phyloP scores from a whole-genome alignment of 2,113 vertebrate species.

The Atlantisia rogersi region DNA sequence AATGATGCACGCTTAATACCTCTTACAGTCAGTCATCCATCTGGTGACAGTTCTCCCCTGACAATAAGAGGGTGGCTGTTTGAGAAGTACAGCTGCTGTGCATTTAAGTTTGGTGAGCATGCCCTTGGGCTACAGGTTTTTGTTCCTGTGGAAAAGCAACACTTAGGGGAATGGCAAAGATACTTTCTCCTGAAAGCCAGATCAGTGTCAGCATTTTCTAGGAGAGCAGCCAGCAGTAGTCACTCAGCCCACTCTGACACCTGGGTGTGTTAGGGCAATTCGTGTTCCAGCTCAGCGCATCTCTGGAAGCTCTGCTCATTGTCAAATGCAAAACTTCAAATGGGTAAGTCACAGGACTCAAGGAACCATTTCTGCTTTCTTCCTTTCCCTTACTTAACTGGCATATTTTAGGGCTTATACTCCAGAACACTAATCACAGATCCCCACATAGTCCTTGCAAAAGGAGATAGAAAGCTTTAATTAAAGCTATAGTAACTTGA shows the following conservation, averaged over 20 bases:
- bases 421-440: neutral
- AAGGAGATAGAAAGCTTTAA: neutral
- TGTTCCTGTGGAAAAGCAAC: neutral
- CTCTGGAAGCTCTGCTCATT: neutral
- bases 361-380: neutral
- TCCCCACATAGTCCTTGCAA: neutral
- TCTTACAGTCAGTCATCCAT: neutral
- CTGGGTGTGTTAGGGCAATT: neutral
- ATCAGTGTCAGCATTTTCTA: neutral
- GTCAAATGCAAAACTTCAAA: neutral
- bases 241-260: neutral
- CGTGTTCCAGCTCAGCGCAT: neutral
- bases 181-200: neutral
- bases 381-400: neutral
- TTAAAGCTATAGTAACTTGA: neutral
- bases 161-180: rapidly evolving
- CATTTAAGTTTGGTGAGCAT: neutral
- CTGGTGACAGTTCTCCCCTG: neutral
- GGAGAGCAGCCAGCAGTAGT: neutral
- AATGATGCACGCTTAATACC: neutral
- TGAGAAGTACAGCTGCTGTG: neutral
- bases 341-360: neutral
- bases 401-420: neutral
- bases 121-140: neutral
- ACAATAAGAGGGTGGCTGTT: neutral